Evolutionary conservation across 2,113 vertebrate species (phyloP).

Genomic region (Thamnaconus septentrionalis): DNA sequence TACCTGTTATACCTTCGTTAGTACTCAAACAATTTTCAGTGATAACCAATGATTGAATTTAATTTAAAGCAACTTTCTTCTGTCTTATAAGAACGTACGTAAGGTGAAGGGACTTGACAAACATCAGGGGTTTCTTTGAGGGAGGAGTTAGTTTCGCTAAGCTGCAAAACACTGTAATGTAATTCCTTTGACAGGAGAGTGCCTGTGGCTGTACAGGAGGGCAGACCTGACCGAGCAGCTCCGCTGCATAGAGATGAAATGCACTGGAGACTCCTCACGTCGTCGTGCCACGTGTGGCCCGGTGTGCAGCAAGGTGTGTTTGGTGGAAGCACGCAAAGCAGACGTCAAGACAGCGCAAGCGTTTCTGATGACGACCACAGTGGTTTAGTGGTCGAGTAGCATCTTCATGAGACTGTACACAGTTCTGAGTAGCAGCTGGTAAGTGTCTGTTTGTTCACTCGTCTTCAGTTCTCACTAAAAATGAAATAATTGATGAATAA

Average conservation of each 20-base stretch:
- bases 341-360: neutral
- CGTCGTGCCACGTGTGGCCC: constrained; percentile 30
- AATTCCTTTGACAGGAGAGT: constrained; percentile 61
- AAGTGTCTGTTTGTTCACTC: no score
- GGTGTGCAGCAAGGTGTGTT: constrained; percentile 48
- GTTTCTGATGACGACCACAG: no score
- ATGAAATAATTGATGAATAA: no score
- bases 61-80: no score
- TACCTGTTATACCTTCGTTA: no score
- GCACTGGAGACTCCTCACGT: constrained; percentile 38
- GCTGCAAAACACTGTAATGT: constrained; percentile 15
- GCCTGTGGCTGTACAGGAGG: constrained; percentile 27
- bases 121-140: neutral
- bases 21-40: no score
- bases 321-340: constrained; percentile 1
- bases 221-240: constrained; percentile 32
- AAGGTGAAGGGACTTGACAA: neutral
- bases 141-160: neutral
- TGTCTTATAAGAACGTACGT: no score
- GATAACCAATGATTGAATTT: no score
- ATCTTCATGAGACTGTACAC: no score
- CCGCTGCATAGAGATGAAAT: constrained; percentile 37
- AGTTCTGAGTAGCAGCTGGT: no score
- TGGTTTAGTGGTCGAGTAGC: no score
- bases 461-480: no score